phyloP scores from a whole-genome alignment of 2,797 vertebrate genomes.

The Champsocephalus gunnari region DNA sequence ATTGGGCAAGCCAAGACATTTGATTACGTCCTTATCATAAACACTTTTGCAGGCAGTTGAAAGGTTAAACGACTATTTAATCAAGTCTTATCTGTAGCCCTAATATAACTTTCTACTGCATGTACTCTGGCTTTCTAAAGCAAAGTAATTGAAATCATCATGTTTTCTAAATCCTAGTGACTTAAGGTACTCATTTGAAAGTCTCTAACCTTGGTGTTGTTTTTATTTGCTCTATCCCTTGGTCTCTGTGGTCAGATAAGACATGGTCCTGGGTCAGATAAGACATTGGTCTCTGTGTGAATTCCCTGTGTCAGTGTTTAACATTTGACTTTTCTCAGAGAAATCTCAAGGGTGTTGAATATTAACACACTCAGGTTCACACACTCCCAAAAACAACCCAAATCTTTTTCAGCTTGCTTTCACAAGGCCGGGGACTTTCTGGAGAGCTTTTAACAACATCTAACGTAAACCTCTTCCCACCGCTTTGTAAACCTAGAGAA shows the following conservation, averaged over 20 bases:
- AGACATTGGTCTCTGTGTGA: constrained; percentile 7
- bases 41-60: too few relatives aligned
- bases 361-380: constrained; percentile 45
- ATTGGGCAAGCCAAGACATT: background rate
- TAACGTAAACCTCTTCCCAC: constrained; percentile 65
- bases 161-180: background rate
- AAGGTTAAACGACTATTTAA: too few relatives aligned
- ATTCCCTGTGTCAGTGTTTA: constrained; percentile 22
- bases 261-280: constrained; percentile 7
- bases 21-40: background rate
- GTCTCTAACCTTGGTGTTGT: background rate
- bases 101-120: too few relatives aligned
- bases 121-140: background rate
- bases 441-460: constrained; percentile 64
- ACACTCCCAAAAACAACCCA: constrained; percentile 46
- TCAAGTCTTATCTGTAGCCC: too few relatives aligned
- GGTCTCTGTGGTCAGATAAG: background rate
- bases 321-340: constrained; percentile 34
- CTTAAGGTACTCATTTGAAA: background rate
- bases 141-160: background rate
- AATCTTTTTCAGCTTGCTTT: constrained; percentile 49
- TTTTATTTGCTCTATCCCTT: background rate
- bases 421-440: constrained; percentile 42
- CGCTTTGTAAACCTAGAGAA: constrained; percentile 50
- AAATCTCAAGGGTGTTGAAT: constrained; percentile 39